These are phyloP conservation scores for Brachyhypopomus occidentalis DNA, from an alignment of 2,113 vertebrate species.

Conservation along the genomic window DNA sequence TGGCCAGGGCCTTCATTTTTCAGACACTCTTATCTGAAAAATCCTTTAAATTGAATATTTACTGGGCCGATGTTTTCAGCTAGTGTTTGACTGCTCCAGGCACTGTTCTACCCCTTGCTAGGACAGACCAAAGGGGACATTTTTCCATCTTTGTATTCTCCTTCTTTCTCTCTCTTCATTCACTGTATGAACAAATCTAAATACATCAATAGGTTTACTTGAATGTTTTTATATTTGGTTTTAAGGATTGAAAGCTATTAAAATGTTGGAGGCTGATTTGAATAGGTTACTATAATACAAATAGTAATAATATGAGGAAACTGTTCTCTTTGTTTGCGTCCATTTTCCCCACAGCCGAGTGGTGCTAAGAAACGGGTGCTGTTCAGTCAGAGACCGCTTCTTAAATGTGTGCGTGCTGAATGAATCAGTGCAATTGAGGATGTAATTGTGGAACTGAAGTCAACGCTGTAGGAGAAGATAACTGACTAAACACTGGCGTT, in stretches of 20 bases:
- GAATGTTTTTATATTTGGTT: no score
- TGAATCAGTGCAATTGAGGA: constrained; percentile 77
- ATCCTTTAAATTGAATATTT: constrained; percentile 86
- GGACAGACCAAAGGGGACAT: constrained; percentile 61
- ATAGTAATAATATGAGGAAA: not conserved
- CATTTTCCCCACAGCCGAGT: constrained; percentile 44
- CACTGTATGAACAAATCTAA: constrained; percentile 55
- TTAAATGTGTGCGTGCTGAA: constrained; percentile 74
- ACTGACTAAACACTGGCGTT: constrained; percentile 67
- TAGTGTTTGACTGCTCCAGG: constrained; percentile 69
- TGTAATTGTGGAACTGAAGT: constrained; percentile 76
- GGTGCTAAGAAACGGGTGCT: constrained; percentile 66
- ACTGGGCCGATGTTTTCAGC: constrained; percentile 77
- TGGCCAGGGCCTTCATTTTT: constrained; percentile 82
- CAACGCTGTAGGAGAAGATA: constrained; percentile 77
- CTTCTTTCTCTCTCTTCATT: constrained; percentile 48
- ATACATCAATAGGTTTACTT: not conserved
- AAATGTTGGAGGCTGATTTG: no score
- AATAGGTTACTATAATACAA: not conserved
- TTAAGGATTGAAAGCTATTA: no score
- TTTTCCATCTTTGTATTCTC: constrained; percentile 56
- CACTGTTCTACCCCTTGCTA: constrained; percentile 64
- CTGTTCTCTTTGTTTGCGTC: not conserved
- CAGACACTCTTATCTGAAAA: constrained; percentile 77
- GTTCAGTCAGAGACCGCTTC: constrained; percentile 68